Base-by-base conservation (phyloP, 2,113 vertebrate genomes). In the Calidris pygmaea region DNA sequence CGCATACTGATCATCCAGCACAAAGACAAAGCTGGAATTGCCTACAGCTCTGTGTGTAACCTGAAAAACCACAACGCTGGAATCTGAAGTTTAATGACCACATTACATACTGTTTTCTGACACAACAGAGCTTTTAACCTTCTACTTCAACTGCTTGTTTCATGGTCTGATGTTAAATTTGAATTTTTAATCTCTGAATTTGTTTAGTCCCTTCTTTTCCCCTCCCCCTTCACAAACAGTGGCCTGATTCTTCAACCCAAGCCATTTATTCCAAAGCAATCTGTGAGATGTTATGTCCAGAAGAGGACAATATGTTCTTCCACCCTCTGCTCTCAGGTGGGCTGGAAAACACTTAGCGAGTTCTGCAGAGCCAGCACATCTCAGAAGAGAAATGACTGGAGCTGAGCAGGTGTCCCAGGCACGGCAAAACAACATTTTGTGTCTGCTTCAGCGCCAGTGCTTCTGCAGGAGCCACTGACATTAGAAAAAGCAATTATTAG, bases 331-430 rank as follows among this genome's bases (percentile, higher is more conserved):
- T 93, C 80, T 74, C 86, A 82, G 58, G 79, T 17, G 65, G 85
- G 65, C 86, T 0, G 4, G 83, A 93, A 96, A 96, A 67, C 81
- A 91, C 52, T 67, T 22, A 0, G 52, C 30, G 77, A 76, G 58
- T 55, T 94, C 81, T 87, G 90, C 94, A 95, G 74, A 95, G 90
- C 60, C 89, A 90, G 92, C 94, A 90, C 39, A 85, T 78, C 87
- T 91, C 89, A 39, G 65, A 63, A 89, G 79, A 95, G 76, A 15
- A 62, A 67, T 6, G 45, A 58, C 48, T 1, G 4, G 86, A 53
- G 71, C 76, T 66, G 86, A 95, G 94, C 95, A 97, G 94, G 85
- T 92, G 91, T 85, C 85, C 80, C 53, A 60, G 83, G 32, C 82
- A 45, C 0, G 0, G 68, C n/a, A 29, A 71, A 92, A 83, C 83